These are phyloP conservation scores for Elaeidobius kamerunicus DNA, from an alignment of 2,888 invertebrate species.

Conservation along the genomic window DNA sequence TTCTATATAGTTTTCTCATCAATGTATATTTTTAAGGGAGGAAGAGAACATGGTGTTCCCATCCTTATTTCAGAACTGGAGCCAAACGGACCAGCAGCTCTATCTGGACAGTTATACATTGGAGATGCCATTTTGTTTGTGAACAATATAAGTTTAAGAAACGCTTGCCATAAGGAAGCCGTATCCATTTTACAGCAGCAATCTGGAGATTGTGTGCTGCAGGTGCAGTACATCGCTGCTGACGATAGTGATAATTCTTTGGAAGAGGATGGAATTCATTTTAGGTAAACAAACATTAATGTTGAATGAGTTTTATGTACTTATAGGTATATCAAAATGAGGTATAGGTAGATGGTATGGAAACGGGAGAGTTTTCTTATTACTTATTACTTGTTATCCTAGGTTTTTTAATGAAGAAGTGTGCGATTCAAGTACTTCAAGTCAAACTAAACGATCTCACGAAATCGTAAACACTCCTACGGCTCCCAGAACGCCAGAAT, in stretches of 20 bases:
- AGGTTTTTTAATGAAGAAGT: constrained; percentile 53
- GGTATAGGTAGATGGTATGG: too few relatives aligned
- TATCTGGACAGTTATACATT: constrained; percentile 70
- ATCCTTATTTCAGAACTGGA: constrained; percentile 81
- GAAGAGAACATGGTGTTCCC: constrained; percentile 82
- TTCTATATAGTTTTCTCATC: too few relatives aligned
- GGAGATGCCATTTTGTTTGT: constrained; percentile 83
- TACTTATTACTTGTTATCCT: constrained; percentile 20
- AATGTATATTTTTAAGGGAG: constrained; percentile 67
- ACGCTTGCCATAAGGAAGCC: constrained; percentile 78
- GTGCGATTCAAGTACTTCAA: constrained; percentile 45
- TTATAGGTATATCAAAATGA: too few relatives aligned
- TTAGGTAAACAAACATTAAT: constrained; percentile 50
- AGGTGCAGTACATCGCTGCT: constrained; percentile 72
- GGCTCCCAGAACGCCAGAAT: constrained; percentile 63
- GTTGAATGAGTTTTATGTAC: too few relatives aligned
- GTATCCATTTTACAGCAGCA: constrained; percentile 76
- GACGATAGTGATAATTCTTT: constrained; percentile 67
- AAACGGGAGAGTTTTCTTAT: too few relatives aligned
- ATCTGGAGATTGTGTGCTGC: constrained; percentile 71
- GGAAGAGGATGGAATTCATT: constrained; percentile 56
- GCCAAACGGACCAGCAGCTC: constrained; percentile 73
- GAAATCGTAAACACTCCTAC: constrained; percentile 59
- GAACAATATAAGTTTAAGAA: constrained; percentile 73
- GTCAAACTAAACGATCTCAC: constrained; percentile 49